Conservation (phyloP, 2,888 invertebrate species). For the Ennomos erosarius region DNA sequence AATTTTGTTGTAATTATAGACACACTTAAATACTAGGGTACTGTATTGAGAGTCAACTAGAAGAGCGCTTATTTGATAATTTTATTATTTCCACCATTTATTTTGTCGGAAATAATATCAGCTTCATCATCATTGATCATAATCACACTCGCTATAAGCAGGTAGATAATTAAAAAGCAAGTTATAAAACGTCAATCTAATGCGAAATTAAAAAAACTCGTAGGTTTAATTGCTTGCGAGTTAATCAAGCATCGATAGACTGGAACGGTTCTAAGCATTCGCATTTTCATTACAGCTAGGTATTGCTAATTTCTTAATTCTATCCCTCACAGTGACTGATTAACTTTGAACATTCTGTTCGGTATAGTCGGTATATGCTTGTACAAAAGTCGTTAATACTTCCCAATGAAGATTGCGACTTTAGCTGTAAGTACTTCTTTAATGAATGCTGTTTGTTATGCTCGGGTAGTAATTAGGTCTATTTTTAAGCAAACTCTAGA, state of each 20-base stretch:
- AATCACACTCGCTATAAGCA: constrained; percentile 10
- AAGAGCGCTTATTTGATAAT: too few relatives aligned
- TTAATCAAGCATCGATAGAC: constrained; percentile 28
- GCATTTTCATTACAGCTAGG: constrained; percentile 23
- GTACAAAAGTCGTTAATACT: constrained; percentile 14
- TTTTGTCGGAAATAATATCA: too few relatives aligned
- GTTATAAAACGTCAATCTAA: constrained; percentile 12
- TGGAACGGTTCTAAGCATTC: constrained; percentile 22
- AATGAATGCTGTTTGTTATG: constrained; percentile 35
- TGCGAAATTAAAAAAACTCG: constrained; percentile 8
- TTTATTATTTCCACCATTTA: too few relatives aligned
- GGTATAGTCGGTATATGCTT: constrained; percentile 18
- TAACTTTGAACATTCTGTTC: constrained; percentile 7
- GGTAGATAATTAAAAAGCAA: constrained; percentile 14
- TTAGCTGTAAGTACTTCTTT: constrained; percentile 28
- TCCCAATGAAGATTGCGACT: constrained; percentile 22
- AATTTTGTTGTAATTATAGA: too few relatives aligned
- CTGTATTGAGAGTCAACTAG: too few relatives aligned
- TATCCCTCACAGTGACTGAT: constrained; percentile 19
- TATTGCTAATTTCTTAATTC: constrained; percentile 28
- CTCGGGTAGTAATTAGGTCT: constrained; percentile 20
- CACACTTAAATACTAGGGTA: too few relatives aligned
- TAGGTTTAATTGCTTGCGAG: constrained; percentile 16
- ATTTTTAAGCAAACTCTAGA: too few relatives aligned
- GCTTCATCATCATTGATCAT: too few relatives aligned